Base-by-base conservation (phyloP, 2,113 vertebrate genomes). In the Xyliphius kryptos region DNA sequence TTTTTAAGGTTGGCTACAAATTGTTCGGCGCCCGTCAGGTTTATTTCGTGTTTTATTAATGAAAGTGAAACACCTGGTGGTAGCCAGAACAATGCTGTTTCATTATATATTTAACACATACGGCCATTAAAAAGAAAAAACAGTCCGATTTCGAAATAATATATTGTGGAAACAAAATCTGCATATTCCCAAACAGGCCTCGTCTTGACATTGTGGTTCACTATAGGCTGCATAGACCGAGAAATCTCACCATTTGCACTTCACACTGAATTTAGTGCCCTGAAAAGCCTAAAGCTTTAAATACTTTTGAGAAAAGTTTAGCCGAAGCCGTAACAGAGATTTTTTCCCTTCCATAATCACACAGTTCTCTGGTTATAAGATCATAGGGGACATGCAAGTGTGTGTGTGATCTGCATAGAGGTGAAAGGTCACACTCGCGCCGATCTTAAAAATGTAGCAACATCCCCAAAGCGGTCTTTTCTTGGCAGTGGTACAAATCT, bases 351-450 rank as follows among this genome's bases (percentile, higher is more conserved):
- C 26, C 26, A n/a, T 15, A 46, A 46, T n/a, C 43, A 46, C 43
- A 46, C 43, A 46, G 13, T n/a, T n/a, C 43, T 37, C 17, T 32
- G 26, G 26, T 32, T 47, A 12, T 38, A 12, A 13, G 52, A 55
- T 21, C 16, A 19, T 22, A 41, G 51, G 26, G 32, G 10, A 17
- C 21, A 26, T 16, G 32, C 50, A 21, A 32, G 63, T 49, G 43
- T 55, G 46, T 40, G 57, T 55, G 56, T 48, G 32, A 56, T 59
- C 17, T 12, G 16, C 3, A 17, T 13, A 46, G 41, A 67, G 65
- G 48, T 67, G 48, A 51, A 67, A 67, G 65, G 65, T 67, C 48
- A 67, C 13, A 50, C 56, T 51, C 56, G 37, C 20, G 49, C 55
- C 21, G 55, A 40, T 37, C 51, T 58, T 56, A 67, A 67, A 67